phyloP scores from a whole-genome alignment of 2,113 vertebrate species.

The Cnemophilus loriae region DNA sequence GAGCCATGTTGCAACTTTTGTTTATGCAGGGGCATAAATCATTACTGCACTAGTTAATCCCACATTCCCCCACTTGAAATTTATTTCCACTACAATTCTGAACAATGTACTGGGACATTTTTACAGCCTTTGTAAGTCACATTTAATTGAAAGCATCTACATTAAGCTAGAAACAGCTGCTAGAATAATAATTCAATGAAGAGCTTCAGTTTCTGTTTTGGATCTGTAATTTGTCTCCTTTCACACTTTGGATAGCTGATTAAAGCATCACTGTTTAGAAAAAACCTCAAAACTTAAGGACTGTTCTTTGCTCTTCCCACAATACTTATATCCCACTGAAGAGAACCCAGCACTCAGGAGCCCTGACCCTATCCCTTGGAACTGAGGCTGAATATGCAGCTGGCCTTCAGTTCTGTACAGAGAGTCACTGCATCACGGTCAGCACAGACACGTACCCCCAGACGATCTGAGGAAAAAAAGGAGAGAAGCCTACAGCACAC shows the following conservation, averaged over 20 bases:
- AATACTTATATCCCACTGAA: not conserved
- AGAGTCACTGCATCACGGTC: accelerated
- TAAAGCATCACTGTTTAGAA: not conserved
- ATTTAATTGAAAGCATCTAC: not conserved
- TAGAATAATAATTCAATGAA: not conserved
- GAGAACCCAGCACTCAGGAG: not conserved
- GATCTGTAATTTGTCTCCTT: not conserved
- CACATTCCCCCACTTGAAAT: not conserved
- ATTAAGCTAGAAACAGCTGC: not conserved
- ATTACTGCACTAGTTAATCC: not conserved
- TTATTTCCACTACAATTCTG: not conserved
- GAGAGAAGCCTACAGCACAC: not conserved
- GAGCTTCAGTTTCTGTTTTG: not conserved
- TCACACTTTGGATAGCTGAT: not conserved
- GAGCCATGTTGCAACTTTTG: not conserved
- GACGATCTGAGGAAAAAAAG: not conserved
- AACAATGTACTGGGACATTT: not conserved
- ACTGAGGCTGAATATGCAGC: not conserved
- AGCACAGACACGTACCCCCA: accelerated
- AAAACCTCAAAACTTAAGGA: not conserved
- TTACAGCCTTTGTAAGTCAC: not conserved
- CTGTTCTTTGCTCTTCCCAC: not conserved
- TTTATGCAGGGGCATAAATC: not conserved
- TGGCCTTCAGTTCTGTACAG: not conserved
- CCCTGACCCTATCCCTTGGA: not conserved